Base-by-base conservation (phyloP, 2,888 invertebrate species). In the Pemphredon lugubris region DNA sequence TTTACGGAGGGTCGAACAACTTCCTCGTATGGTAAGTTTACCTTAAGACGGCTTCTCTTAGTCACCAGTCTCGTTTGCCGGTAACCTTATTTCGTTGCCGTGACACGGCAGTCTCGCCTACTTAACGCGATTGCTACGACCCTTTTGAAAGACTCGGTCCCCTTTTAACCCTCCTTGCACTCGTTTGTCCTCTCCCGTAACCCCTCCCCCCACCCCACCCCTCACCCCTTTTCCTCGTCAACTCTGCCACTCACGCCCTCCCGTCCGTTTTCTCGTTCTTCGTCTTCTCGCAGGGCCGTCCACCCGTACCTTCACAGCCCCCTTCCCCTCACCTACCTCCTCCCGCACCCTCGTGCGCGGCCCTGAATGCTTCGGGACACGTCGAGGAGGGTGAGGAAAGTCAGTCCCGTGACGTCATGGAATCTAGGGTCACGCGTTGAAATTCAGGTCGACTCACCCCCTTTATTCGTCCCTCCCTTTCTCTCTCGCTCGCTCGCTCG, bases 381-480 rank as follows among this genome's bases (percentile, higher is more conserved):
- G 23, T 57, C 39, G 55, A 20, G 57, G 69, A 64, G 55, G 18
- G 53, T 60, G 63, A 57, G 59, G 73, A 73, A 67, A 5, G 4
- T 68, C 68, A 59, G 69, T 65, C 69, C 66, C 78, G 76, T 84
- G 84, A 84, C 84, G 84, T 84, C 84, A 84, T 66, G 11, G 67
- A 73, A 65, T 74, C 79, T 78, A 71, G 75, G 81, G 83, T 84
- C 83, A 82, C 77, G 83, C 81, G 78, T 74, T 79, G 83, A 83
- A 83, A 84, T 82, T 80, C 83, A 84, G 83, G 83, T 83, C 83
- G 80, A 65, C 78, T 80, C 81, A 60, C 63, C 72, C n/a, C 76
- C 64, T 47, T 55, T 55, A 47, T 57, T 64, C 50, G 7, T 53
- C 60, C 34, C 44, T 39, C 59, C 20, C 50, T 9, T 39, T 18